phyloP scores from a whole-genome alignment of 1,140 invertebrate species.

The Solen grandis region DNA sequence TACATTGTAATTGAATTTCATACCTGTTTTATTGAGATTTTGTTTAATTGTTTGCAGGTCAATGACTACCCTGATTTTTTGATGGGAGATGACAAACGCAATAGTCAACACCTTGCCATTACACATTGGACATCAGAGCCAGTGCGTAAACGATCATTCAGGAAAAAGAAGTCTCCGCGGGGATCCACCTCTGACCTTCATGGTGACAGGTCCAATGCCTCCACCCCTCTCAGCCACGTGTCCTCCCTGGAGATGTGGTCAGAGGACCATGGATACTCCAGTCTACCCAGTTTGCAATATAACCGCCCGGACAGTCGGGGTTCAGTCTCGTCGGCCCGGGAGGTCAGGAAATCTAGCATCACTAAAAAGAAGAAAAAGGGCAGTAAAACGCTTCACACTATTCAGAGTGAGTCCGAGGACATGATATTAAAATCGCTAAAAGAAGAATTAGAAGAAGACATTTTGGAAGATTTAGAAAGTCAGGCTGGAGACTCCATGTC shows the following conservation, averaged over 20 bases:
- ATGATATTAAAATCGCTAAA: slow-evolving; percentile 70
- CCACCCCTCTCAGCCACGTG: slow-evolving; percentile 69
- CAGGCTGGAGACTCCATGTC: slow-evolving; percentile 42
- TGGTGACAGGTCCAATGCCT: slow-evolving; percentile 71
- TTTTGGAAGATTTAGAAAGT: slow-evolving; percentile 70
- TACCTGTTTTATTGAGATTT: too few relatives aligned
- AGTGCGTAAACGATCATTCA: slow-evolving; percentile 60
- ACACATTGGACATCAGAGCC: slow-evolving; percentile 70
- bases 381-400: slow-evolving; percentile 50
- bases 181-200: slow-evolving; percentile 68
- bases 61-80: slow-evolving; percentile 79
- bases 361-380: slow-evolving; percentile 71
- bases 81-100: slow-evolving; percentile 73
- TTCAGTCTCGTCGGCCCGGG: slow-evolving; percentile 56
- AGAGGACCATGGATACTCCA: slow-evolving; percentile 68
- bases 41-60: slow-evolving; percentile 76
- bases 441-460: slow-evolving; percentile 70
- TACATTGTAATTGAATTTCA: too few relatives aligned
- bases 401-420: slow-evolving; percentile 63
- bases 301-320: slow-evolving; percentile 69
- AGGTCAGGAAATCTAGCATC: slow-evolving; percentile 48
- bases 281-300: slow-evolving; percentile 64
- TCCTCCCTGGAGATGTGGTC: slow-evolving; percentile 65
- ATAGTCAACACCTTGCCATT: slow-evolving; percentile 77
- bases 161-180: slow-evolving; percentile 65